Conservation (phyloP, 2,888 invertebrate genomes). For the Cephonodes hylas region DNA sequence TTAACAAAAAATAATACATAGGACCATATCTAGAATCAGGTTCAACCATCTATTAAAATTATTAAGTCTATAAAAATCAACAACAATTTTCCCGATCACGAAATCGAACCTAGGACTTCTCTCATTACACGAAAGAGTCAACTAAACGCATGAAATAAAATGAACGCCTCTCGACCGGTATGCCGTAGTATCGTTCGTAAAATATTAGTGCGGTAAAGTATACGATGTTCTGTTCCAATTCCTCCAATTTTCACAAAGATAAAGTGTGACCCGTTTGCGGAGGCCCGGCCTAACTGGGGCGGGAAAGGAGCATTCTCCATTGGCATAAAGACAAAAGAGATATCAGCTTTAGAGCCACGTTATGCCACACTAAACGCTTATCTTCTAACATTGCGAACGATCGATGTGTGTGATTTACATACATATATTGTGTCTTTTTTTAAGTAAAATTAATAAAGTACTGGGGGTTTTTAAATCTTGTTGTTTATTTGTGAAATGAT, state of each 20-base stretch:
- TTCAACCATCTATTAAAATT: too few relatives aligned
- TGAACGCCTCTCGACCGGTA: too few relatives aligned
- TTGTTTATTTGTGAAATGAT: too few relatives aligned
- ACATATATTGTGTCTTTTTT: too few relatives aligned
- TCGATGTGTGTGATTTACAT: background rate
- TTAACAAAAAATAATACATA: too few relatives aligned
- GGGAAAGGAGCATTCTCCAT: constrained; percentile 3
- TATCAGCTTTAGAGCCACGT: background rate
- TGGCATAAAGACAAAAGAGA: constrained; percentile 9
- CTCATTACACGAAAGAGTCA: too few relatives aligned
- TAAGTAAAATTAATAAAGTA: too few relatives aligned
- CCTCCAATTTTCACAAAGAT: background rate
- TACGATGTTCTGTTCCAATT: background rate
- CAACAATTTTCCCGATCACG: too few relatives aligned
- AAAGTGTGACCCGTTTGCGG: constrained; percentile 1
- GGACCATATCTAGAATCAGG: too few relatives aligned
- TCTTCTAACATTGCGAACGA: background rate
- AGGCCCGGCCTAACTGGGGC: background rate
- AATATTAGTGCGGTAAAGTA: background rate
- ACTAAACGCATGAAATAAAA: background rate
- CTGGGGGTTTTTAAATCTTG: too few relatives aligned
- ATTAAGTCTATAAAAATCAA: too few relatives aligned
- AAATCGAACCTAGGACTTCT: too few relatives aligned
- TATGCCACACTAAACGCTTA: background rate
- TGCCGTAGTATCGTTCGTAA: background rate